Conservation (phyloP, 2,888 invertebrate species). For the Cremastinae sp. region DNA sequence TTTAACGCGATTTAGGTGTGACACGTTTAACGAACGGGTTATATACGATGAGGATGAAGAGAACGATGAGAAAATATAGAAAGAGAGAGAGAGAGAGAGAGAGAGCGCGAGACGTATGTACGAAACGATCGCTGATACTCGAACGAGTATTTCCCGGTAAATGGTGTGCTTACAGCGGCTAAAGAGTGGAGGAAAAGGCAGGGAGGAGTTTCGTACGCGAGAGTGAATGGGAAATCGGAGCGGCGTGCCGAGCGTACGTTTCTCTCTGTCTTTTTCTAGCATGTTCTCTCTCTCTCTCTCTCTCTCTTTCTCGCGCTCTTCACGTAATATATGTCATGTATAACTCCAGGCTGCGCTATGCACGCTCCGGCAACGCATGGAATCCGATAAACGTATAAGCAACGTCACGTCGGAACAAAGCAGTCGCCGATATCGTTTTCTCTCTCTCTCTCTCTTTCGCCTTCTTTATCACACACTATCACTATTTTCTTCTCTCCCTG, state of each 20-base stretch:
- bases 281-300: constrained; percentile 11
- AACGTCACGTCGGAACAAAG: constrained; percentile 53
- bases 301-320: constrained; percentile 5
- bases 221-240: constrained; percentile 57
- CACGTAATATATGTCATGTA: background rate
- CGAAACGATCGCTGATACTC: constrained; percentile 36
- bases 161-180: constrained; percentile 10
- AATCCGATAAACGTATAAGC: constrained; percentile 57
- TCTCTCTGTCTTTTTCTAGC: constrained; percentile 7
- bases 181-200: background rate
- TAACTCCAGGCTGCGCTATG: constrained; percentile 23
- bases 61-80: background rate
- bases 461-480: no score
- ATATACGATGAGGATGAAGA: constrained; percentile 8
- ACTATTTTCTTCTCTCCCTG: background rate
- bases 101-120: background rate
- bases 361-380: constrained; percentile 28
- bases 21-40: background rate
- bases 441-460: constrained; percentile 22
- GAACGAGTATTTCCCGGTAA: constrained; percentile 52
- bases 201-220: constrained; percentile 16
- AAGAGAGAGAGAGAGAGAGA: background rate
- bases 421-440: constrained; percentile 18
- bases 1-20: constrained; percentile 1
- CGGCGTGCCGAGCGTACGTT: constrained; percentile 48